phyloP scores from a whole-genome alignment of 2,797 vertebrate genomes.

The Pseudomugil tenellus region DNA sequence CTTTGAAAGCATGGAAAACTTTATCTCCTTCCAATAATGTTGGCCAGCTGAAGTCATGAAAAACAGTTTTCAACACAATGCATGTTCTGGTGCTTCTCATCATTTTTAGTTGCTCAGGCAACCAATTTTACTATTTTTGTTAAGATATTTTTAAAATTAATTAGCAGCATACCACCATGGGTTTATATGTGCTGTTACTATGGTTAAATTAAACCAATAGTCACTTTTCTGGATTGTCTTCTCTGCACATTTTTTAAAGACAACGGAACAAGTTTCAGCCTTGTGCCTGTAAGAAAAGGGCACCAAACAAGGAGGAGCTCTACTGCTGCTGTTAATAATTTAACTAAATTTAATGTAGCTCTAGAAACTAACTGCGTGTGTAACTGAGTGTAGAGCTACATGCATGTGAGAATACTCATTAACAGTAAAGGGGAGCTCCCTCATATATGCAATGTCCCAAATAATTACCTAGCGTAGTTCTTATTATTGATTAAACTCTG shows the following conservation, averaged over 20 bases:
- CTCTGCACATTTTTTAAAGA: no score
- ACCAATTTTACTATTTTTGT: background rate
- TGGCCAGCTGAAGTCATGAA: background rate
- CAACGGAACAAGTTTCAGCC: no score
- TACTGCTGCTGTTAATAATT: slow-evolving; percentile 28
- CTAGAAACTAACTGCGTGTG: slow-evolving; percentile 18
- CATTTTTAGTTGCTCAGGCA: background rate
- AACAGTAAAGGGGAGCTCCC: slow-evolving; percentile 13
- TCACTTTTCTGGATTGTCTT: background rate
- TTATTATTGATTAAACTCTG: background rate
- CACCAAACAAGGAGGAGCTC: background rate
- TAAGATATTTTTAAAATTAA: background rate
- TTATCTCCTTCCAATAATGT: no score
- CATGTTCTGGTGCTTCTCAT: background rate
- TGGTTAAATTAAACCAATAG: background rate
- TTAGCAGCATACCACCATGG: background rate
- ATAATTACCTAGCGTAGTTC: slow-evolving; percentile 8
- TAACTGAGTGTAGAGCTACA: background rate
- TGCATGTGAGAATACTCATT: slow-evolving; percentile 1
- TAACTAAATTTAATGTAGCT: slow-evolving; percentile 22
- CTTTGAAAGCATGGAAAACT: no score
- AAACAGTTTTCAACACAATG: background rate
- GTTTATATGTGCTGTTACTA: background rate
- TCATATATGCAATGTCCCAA: background rate
- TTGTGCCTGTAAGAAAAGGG: background rate